A percentile compares a stretch with the other conserved stretches of the same genome.
Conservation (phyloP, 1,140 invertebrate species). For the Coptotermes formosanus region DNA sequence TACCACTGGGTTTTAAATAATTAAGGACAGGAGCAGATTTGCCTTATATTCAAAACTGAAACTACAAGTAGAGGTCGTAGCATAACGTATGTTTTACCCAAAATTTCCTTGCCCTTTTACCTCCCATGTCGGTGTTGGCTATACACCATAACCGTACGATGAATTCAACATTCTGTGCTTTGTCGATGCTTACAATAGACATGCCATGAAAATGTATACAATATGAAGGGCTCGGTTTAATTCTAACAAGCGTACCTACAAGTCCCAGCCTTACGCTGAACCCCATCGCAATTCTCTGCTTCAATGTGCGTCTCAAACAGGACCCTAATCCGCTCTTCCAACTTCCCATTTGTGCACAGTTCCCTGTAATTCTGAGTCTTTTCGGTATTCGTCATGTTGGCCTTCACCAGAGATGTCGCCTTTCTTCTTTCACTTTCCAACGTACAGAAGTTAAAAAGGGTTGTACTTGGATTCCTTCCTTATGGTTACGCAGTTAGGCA, state of each 20-base stretch:
- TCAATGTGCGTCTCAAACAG: background rate
- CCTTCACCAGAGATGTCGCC: background rate
- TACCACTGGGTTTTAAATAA: too few species aligned
- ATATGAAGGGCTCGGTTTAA: background rate
- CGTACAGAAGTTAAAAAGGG: too few species aligned
- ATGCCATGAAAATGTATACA: background rate
- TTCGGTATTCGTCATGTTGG: background rate
- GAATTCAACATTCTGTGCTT: background rate
- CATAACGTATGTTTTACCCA: too few species aligned
- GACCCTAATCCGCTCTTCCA: background rate
- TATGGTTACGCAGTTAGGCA: too few species aligned
- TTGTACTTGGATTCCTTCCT: too few species aligned
- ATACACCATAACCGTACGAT: background rate
- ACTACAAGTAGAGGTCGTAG: too few species aligned
- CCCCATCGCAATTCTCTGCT: background rate
- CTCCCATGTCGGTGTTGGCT: background rate
- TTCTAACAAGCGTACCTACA: background rate
- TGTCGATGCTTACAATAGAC: background rate
- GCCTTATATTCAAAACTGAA: too few species aligned
- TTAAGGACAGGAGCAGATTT: too few species aligned
- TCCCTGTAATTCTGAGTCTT: background rate
- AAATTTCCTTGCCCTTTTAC: too few species aligned
- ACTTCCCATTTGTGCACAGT: background rate
- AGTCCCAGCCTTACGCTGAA: background rate
- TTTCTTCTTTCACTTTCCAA: background rate